Percentiles rank a stretch among this genome's conserved stretches.
Evolutionary conservation across 2,888 invertebrate species (phyloP).

Genomic region (Clistopyga incitator): DNA sequence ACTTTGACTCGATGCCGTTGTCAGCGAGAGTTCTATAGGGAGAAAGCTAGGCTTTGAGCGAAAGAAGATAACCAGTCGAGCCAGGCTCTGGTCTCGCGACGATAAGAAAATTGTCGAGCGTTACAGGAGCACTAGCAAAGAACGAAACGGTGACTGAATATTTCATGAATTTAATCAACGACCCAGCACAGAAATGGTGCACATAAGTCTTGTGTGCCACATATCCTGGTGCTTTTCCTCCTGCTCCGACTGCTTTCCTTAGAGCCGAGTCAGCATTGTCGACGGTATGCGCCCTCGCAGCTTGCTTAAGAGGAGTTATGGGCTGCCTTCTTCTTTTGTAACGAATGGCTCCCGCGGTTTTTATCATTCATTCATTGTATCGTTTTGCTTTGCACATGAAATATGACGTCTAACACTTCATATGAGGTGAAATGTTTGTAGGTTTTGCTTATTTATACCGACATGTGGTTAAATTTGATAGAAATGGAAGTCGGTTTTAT

Average conservation of each 20-base stretch:
- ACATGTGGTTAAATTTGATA: neutral
- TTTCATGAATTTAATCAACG: conserved; percentile 69
- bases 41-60: conserved; percentile 13
- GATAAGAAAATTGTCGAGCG: conserved; percentile 49
- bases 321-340: neutral
- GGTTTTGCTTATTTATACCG: neutral
- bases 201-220: conserved; percentile 31
- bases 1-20: conserved; percentile 13
- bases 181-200: conserved; percentile 21
- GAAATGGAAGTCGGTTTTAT: neutral
- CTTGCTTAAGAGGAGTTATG: conserved; percentile 33
- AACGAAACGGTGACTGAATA: conserved; percentile 58
- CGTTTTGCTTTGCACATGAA: neutral
- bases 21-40: neutral
- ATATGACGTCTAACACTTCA: conserved; percentile 1
- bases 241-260: conserved; percentile 16
- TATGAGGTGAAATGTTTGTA: neutral
- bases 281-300: conserved; percentile 19
- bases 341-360: conserved; percentile 22
- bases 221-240: conserved; percentile 12
- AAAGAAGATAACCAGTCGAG: conserved; percentile 9
- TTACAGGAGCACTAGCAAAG: conserved; percentile 19
- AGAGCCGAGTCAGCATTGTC: conserved; percentile 42
- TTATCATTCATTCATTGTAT: neutral
- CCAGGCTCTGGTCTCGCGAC: conserved; percentile 27